Base-by-base conservation (phyloP, 2,888 invertebrate genomes). In the Nezara viridula region DNA sequence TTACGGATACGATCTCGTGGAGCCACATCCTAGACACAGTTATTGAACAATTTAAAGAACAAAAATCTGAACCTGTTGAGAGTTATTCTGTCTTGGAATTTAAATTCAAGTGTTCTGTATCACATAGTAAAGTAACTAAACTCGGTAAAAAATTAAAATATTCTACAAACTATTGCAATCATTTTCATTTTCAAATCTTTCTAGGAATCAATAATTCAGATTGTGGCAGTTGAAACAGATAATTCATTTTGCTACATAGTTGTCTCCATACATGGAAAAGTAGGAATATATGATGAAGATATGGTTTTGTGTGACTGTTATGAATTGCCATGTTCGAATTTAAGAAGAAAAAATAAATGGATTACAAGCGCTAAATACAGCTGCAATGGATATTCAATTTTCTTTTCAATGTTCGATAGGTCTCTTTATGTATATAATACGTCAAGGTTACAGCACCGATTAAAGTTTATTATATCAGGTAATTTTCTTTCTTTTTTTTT, bases 281-380 rank as follows among this genome's bases (percentile, higher is more conserved):
- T 81, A 81, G 81, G 81, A n/a, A 44, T 81, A 81, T 81, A 81
- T 81, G 81, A 81, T 81, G 81, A 40, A 44, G 19, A 81, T n/a
- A 81, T 81, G 81, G 5, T 4, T n/a, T 81, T 81, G 81, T 44
- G 44, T 44, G 81, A 44, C 81, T 3, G 24, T 81, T 81, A 81
- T n/a, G 44, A 81, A 40, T 19, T 81, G 2, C 44, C 81, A 44
- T 81, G 3, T 81, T 12, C 44, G 0, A 81, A 44, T n/a, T 44
- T n/a, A 40, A 81, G 81, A 81, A 81, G 44, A 44, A 81, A 44
- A 44, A 81, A 44, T 44, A 81, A 44, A n/a, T 81, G 81, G 40
- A 44, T 81, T 12, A 81, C 32, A 1, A 44, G 81, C 9, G 81
- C n/a, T n/a, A 44, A 44, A 40, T n/a, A 81, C 44, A 44, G 10